Conservation (phyloP, 1,140 invertebrate genomes). For the Vanessa atalanta region DNA sequence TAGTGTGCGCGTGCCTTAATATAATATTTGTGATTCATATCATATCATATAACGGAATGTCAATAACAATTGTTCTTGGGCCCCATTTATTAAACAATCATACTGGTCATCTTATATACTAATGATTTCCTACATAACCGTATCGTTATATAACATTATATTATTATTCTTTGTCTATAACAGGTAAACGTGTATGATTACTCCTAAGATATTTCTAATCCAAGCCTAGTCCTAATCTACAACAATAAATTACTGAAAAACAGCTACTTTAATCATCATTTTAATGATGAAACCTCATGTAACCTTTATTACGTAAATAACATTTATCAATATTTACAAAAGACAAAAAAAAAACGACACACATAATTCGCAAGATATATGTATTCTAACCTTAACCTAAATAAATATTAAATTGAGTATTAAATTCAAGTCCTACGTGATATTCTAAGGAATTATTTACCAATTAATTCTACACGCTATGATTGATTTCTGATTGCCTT, state of each 20-base stretch:
- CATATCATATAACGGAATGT: constrained; percentile 22
- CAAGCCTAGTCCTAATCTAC: neutral
- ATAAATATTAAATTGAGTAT: constrained; percentile 4
- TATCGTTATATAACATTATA: neutral
- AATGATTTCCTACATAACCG: neutral
- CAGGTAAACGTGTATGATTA: neutral
- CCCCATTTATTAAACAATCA: constrained; percentile 13
- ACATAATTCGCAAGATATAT: neutral
- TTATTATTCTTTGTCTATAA: neutral
- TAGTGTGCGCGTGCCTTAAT: neutral
- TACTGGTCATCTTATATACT: neutral
- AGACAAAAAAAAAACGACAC: neutral
- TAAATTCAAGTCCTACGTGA: neutral
- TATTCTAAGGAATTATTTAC: neutral
- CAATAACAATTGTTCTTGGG: constrained; percentile 20
- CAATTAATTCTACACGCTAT: constrained; percentile 2
- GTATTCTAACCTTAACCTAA: neutral
- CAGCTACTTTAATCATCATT: neutral
- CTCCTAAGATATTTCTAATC: neutral
- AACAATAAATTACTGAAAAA: constrained; percentile 11
- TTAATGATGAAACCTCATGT: neutral
- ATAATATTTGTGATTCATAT: constrained; percentile 8
- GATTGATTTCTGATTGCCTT: constrained; percentile 20
- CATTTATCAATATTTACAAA: constrained; percentile 13
- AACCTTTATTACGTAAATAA: neutral